Base-by-base conservation (phyloP, 2,797 vertebrate species). In the Dromococcyx pavoninus region DNA sequence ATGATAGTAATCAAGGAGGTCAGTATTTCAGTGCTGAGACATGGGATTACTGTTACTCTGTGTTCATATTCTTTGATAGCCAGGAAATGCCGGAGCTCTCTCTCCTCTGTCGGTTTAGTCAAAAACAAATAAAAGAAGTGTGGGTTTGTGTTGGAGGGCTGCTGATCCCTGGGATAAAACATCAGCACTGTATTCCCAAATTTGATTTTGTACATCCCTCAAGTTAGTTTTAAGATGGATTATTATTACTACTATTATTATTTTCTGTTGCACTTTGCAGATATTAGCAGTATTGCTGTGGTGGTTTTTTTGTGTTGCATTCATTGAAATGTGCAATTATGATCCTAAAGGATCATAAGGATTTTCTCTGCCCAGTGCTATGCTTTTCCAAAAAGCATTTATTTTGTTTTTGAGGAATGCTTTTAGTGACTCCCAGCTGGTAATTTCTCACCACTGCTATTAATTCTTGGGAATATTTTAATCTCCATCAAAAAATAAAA, bases 121-220 rank as follows among this genome's bases (percentile, higher is more conserved):
- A 84, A 67, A 32, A 84, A 39, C 33, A 61, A 51, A 44, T 64
- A 57, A 17, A 77, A 76, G 82, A 84, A 56, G 2, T 7, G 9
- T 44, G 21, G 30, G n/a, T 9, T 69, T 83, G 16, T 75, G 32
- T 33, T 62, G 61, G 35, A 51, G 37, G 19, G 11, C n/a, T 76
- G 35, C 53, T 80, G 19, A 11, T 94, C 41, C 28, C n/a, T 82
- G 71, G 73, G 62, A 53, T 54, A 60, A 89, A 89, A 85, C 41
- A 3, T 37, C 32, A 71, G 17, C 35, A 56, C 7, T 0, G 0
- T 44, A 44, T 79, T 58, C 11, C 43, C 11, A 48, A n/a, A 30
- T 62, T 37, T 78, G n/a, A 53, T 89, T 89, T 80, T 60, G 25
- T 33, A 25, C 28, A 64, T 61, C 19, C 86, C 48, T 57, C 44